Evolutionary conservation across 2,888 invertebrate species (phyloP).

Genomic region (Stenurella melanura): DNA sequence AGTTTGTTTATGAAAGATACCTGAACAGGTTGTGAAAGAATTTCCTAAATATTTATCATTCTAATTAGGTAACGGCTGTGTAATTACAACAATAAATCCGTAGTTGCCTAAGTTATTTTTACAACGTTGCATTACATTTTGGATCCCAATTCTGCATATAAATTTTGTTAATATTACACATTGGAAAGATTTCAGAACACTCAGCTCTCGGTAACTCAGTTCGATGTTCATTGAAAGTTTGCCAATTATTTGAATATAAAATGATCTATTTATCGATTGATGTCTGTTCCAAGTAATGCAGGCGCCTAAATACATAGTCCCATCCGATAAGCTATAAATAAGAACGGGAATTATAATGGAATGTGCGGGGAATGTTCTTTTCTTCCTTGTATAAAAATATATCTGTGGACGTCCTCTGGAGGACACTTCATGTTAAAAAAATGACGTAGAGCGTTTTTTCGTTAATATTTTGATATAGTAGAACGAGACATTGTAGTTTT

Average conservation of each 20-base stretch:
- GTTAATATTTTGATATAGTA: too few relatives aligned
- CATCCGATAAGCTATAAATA: too few relatives aligned
- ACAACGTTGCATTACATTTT: background rate
- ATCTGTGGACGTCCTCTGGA: too few relatives aligned
- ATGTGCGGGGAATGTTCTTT: too few relatives aligned
- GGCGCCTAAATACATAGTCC: background rate
- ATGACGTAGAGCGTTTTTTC: too few relatives aligned
- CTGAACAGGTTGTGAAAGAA: background rate
- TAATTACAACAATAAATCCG: background rate
- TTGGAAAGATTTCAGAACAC: background rate
- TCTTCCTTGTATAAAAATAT: too few relatives aligned
- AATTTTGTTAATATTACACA: background rate
- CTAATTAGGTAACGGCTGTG: background rate
- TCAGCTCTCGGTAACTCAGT: background rate
- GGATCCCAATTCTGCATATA: background rate
- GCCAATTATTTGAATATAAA: background rate
- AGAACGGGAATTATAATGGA: too few relatives aligned
- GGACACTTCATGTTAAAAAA: too few relatives aligned
- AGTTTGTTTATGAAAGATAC: background rate
- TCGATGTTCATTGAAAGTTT: background rate
- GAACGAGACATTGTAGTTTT: too few relatives aligned
- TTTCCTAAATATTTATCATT: background rate
- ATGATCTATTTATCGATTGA: background rate
- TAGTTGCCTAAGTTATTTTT: conserved; percentile 1
- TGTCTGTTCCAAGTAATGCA: conserved; percentile 7